Evolutionary conservation across 2,888 invertebrate genomes (phyloP), one percentile per base, ranked within the genome.

Genomic region (Phoenoteleia sp.): DNA sequence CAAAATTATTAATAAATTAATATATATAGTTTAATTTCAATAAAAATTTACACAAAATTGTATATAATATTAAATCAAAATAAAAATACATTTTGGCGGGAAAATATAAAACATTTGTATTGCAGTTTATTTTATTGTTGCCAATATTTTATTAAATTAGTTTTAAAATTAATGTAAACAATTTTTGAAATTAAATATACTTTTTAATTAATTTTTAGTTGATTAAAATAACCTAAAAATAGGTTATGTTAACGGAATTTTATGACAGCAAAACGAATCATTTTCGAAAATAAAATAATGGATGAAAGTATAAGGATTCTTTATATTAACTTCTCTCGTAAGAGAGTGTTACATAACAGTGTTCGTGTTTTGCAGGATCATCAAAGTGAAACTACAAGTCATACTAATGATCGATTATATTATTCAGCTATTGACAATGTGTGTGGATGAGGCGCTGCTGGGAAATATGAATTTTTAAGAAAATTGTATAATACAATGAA

Each of bases 381-480:
- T 83, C 72, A 60, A 33, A 58, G 58, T 58, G 60, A 83, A 83
- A 72, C 66, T 52, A 71, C 76, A 72, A 83, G 77, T 77, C 76
- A 82, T 82, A 58, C 66, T 49, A 77, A 82, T 82, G 82, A 82
- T 82, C 77, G 72, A 82, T 82, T 82, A 82, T 49, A 66, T 66
- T 72, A 64, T 82, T 66, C 76, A 49, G 52, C 64, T 66, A 81
- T 69, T 62, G 67, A 81, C 60, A 69, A 69, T 71, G 66, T 54
- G 19, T 36, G 39, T n/a, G n/a, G n/a, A n/a, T 21, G 47, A 58
- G 36, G 36, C 45, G 29, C 25, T 29, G 71, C 62, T 13, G 71
- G 29, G 17, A 39, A 29, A 58, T 27, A 13, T 49, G 58, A 45
- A 47, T 76, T 52, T 60, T 60, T 33, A 42, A 52, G 25, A 77